A percentile compares a stretch with the other conserved stretches of the same genome.
Evolutionary conservation across 2,113 vertebrate genomes (phyloP).

Genomic region (Callipepla californica): DNA sequence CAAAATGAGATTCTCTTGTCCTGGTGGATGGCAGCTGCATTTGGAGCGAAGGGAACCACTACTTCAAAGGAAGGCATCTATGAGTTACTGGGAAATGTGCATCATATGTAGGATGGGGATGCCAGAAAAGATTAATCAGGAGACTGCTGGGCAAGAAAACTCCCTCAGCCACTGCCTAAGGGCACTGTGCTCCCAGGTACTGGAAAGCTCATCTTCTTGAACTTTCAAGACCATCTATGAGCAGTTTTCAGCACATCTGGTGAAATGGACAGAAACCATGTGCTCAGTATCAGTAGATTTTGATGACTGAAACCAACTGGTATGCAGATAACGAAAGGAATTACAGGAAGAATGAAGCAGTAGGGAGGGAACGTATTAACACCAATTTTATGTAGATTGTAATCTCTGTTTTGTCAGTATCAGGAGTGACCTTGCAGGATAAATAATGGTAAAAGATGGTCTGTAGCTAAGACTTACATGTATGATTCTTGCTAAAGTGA

Average conservation of each 20-base stretch:
- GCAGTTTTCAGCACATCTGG: background rate
- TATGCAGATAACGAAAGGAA: background rate
- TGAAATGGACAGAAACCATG: background rate
- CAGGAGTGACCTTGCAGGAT: background rate
- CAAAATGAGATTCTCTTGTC: background rate
- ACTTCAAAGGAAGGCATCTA: background rate
- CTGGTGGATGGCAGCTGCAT: background rate
- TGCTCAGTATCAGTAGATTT: background rate
- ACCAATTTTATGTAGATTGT: background rate
- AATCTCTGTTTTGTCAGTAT: background rate
- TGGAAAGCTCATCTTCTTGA: background rate
- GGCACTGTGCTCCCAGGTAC: background rate
- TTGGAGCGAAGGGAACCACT: background rate
- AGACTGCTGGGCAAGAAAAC: background rate
- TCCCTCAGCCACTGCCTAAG: background rate
- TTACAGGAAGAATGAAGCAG: background rate
- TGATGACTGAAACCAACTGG: background rate
- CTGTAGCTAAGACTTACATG: background rate
- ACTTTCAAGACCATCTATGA: background rate
- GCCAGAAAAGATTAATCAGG: background rate
- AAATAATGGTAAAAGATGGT: background rate
- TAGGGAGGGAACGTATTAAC: background rate
- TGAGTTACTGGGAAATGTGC: rapidly evolving
- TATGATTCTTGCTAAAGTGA: background rate
- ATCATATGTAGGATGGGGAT: background rate